These are phyloP conservation scores for Salminus brasiliensis DNA, from an alignment of 2,113 vertebrate genomes.

Conservation along the genomic window DNA sequence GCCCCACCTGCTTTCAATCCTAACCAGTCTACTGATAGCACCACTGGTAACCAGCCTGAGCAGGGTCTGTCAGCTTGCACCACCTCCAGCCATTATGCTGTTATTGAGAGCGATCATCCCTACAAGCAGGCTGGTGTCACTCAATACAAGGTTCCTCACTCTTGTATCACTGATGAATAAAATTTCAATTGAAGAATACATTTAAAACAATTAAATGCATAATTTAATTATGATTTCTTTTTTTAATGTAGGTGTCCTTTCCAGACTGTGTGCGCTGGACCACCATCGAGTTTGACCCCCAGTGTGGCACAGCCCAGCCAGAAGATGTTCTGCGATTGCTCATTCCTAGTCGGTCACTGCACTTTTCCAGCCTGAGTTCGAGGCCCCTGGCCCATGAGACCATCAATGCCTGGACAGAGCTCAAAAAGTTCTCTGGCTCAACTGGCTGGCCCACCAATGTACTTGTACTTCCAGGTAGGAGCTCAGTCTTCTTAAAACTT, in stretches of 20 bases:
- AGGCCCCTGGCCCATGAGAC: conserved; percentile 90
- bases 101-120: conserved; percentile 95
- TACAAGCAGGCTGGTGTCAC: conserved; percentile 94
- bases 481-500: no score
- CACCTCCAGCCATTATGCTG: conserved; percentile 94
- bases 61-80: conserved; percentile 96
- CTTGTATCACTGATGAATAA: no score
- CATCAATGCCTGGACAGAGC: conserved; percentile 96
- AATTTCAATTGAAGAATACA: no score
- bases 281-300: conserved; percentile 93
- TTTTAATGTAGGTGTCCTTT: conserved; percentile 85
- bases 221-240: not conserved
- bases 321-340: conserved; percentile 94
- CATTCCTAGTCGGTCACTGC: conserved; percentile 88
- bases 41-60: conserved; percentile 94
- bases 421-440: conserved; percentile 95
- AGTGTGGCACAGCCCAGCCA: conserved; percentile 95
- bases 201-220: no score
- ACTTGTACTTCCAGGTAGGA: conserved; percentile 90
- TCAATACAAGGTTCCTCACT: conserved; percentile 86
- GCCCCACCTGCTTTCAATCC: conserved; percentile 98
- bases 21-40: conserved; percentile 98
- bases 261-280: conserved; percentile 98
- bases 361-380: conserved; percentile 85
- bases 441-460: conserved; percentile 94